Evolutionary conservation across 2,113 vertebrate genomes (phyloP).

Genomic region (Tinamus guttatus): DNA sequence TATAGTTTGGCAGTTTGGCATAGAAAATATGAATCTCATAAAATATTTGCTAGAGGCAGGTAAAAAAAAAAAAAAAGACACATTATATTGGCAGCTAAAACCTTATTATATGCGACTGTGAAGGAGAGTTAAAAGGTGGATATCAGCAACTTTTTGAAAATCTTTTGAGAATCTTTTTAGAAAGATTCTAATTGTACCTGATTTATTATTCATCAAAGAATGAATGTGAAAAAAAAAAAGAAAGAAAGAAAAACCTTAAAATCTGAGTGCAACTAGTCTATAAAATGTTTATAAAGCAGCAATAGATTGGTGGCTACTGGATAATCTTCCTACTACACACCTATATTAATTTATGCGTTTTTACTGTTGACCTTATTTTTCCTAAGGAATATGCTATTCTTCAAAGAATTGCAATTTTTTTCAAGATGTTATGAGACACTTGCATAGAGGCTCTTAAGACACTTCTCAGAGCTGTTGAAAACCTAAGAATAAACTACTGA

Average conservation of each 20-base stretch:
- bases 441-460: background rate
- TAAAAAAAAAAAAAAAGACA: background rate
- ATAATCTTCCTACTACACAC: background rate
- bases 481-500: background rate
- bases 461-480: background rate
- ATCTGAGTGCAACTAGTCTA: background rate
- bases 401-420: background rate
- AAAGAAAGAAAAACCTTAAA: background rate
- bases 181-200: background rate
- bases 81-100: background rate
- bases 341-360: background rate
- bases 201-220: slow-evolving; percentile 59
- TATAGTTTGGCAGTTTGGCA: background rate
- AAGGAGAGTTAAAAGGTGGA: background rate
- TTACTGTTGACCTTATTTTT: background rate
- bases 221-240: background rate
- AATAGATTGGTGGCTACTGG: background rate
- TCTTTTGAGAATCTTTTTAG: background rate
- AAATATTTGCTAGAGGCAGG: background rate
- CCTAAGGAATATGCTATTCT: background rate
- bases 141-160: slow-evolving; percentile 11
- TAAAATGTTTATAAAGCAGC: background rate
- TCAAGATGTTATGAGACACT: background rate
- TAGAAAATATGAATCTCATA: background rate
- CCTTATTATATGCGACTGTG: background rate